phyloP scores from a whole-genome alignment of 2,797 vertebrate genomes.

The Liparis tanakae region DNA sequence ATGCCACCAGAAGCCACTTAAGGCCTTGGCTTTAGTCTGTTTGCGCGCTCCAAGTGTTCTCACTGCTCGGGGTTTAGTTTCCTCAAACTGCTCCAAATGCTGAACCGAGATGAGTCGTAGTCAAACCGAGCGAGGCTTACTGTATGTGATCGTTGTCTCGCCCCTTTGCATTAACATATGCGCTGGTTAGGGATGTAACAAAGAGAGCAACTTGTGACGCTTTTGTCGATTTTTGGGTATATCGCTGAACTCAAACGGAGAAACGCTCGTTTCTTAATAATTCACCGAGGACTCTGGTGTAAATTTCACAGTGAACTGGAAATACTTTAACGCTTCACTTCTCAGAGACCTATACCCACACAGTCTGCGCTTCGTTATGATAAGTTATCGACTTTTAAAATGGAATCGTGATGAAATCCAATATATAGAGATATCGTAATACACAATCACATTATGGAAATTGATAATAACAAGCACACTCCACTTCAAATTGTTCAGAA shows the following conservation, averaged over 20 bases:
- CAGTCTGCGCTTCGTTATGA: neutral
- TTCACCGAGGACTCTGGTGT: neutral
- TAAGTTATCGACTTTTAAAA: neutral
- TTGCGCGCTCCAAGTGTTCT: constrained; percentile 53
- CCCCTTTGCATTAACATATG: constrained; percentile 27
- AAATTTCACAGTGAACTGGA: neutral
- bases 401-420: neutral
- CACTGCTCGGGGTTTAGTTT: constrained; percentile 30
- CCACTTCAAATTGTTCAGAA: no score
- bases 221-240: neutral
- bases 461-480: neutral
- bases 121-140: constrained; percentile 19
- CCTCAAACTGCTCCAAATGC: constrained; percentile 15
- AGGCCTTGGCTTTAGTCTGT: constrained; percentile 39
- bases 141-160: constrained; percentile 18
- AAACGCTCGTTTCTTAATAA: neutral
- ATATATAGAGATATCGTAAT: neutral
- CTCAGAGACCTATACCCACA: neutral
- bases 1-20: constrained; percentile 34
- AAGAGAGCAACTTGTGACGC: neutral
- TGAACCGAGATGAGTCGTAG: constrained; percentile 15
- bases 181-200: neutral
- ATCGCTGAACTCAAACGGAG: neutral
- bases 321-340: neutral
- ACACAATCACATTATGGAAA: neutral